phyloP scores from a whole-genome alignment of 2,113 vertebrate genomes.

The Aptenodytes forsteri region DNA sequence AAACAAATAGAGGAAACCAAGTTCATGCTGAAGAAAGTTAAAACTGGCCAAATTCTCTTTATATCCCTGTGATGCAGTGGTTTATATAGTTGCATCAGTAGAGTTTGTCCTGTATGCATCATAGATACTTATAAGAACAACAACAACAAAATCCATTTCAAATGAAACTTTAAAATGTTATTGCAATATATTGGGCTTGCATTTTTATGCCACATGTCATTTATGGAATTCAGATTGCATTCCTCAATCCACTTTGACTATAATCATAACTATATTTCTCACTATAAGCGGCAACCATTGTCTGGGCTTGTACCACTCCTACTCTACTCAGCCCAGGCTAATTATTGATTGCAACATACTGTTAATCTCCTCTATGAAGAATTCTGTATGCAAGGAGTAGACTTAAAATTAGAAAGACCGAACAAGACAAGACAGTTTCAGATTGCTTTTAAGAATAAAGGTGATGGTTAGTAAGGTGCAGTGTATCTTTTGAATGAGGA shows the following conservation, averaged over 20 bases:
- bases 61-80: neutral
- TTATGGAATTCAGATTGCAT: neutral
- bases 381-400: neutral
- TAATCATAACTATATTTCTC: neutral
- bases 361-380: neutral
- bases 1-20: neutral
- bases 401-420: neutral
- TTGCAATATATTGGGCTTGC: neutral
- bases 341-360: neutral
- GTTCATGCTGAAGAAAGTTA: neutral
- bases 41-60: neutral
- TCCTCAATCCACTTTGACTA: neutral
- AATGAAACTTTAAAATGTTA: neutral
- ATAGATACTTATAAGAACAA: neutral
- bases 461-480: neutral
- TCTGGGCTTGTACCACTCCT: neutral
- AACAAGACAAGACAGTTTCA: neutral
- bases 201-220: neutral
- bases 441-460: neutral
- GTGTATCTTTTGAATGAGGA: neutral
- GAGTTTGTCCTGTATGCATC: neutral
- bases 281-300: neutral
- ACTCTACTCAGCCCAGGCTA: neutral
- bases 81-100: neutral
- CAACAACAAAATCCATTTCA: neutral